Evolutionary conservation across 2,888 invertebrate genomes (phyloP).

Genomic region (Trichopria drosophilae): DNA sequence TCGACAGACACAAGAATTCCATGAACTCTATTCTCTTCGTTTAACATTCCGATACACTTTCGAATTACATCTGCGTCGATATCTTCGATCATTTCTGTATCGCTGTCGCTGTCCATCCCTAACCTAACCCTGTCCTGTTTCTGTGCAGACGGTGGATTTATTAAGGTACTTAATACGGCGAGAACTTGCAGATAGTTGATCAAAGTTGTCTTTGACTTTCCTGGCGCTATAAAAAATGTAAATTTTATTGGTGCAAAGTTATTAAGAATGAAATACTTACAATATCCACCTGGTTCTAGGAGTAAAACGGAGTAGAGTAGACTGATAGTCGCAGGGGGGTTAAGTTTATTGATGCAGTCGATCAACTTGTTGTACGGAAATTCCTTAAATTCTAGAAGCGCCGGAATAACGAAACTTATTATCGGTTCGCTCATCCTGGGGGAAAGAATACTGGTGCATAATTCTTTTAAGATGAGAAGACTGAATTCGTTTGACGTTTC

Average conservation of each 20-base stretch:
- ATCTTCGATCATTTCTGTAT: constrained; percentile 62
- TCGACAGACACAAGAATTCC: constrained; percentile 62
- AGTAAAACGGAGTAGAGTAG: constrained; percentile 71
- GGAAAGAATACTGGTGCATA: constrained; percentile 70
- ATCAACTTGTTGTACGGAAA: constrained; percentile 62
- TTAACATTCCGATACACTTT: constrained; percentile 68
- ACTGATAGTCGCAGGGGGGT: constrained; percentile 64
- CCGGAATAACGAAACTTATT: constrained; percentile 72
- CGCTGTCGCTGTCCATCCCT: constrained; percentile 63
- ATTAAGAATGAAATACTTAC: constrained; percentile 59
- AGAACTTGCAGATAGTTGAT: constrained; percentile 65
- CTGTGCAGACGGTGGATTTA: constrained; percentile 59
- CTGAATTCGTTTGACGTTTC: constrained; percentile 59
- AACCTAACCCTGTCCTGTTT: constrained; percentile 60
- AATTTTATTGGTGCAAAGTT: constrained; percentile 4
- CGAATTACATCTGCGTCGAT: constrained; percentile 61
- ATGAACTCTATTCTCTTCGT: constrained; percentile 66
- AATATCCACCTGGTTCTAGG: constrained; percentile 68
- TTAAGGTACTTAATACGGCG: constrained; percentile 59
- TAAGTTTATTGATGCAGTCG: constrained; percentile 56
- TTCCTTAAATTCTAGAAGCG: constrained; percentile 61
- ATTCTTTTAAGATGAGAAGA: constrained; percentile 62
- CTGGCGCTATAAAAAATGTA: constrained; percentile 36
- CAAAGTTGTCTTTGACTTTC: constrained; percentile 44
- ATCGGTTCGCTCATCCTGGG: constrained; percentile 70